phyloP scores from a whole-genome alignment of 1,140 invertebrate genomes.

The Nymphalis io region DNA sequence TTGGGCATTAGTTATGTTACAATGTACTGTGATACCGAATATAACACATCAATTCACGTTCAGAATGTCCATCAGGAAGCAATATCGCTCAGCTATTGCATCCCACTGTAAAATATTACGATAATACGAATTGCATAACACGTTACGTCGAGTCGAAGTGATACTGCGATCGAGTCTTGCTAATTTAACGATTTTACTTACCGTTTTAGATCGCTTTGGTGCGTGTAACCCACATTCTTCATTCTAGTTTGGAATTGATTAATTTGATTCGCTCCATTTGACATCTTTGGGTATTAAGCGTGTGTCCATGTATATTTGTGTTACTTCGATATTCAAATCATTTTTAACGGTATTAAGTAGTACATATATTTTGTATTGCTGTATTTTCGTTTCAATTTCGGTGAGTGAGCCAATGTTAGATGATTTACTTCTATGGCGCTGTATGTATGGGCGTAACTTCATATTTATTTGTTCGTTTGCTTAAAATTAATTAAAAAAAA shows the following conservation, averaged over 20 bases:
- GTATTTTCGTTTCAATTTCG: no score
- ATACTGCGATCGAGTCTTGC: constrained; percentile 29
- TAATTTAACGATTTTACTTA: constrained; percentile 24
- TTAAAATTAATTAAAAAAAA: no score
- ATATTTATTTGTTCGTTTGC: no score
- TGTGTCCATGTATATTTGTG: neutral
- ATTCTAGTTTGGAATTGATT: constrained; percentile 10
- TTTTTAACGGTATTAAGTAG: neutral
- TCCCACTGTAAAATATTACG: constrained; percentile 31
- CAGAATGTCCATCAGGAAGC: constrained; percentile 22
- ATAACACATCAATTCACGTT: constrained; percentile 13
- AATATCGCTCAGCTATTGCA: constrained; percentile 26
- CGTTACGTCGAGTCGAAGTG: constrained; percentile 24
- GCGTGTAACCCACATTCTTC: constrained; percentile 29
- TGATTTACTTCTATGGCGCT: no score
- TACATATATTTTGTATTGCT: neutral
- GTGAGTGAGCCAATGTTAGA: no score
- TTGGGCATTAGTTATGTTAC: no score
- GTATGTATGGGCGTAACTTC: no score
- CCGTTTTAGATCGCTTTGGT: neutral
- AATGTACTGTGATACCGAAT: no score
- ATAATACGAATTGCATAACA: constrained; percentile 28
- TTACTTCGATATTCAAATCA: neutral
- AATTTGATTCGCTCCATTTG: constrained; percentile 10
- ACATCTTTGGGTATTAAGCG: neutral